A percentile compares a stretch with the other conserved stretches of the same genome.
Conservation (phyloP, 2,888 invertebrate genomes). For the Drosophila quasianomalipes region DNA sequence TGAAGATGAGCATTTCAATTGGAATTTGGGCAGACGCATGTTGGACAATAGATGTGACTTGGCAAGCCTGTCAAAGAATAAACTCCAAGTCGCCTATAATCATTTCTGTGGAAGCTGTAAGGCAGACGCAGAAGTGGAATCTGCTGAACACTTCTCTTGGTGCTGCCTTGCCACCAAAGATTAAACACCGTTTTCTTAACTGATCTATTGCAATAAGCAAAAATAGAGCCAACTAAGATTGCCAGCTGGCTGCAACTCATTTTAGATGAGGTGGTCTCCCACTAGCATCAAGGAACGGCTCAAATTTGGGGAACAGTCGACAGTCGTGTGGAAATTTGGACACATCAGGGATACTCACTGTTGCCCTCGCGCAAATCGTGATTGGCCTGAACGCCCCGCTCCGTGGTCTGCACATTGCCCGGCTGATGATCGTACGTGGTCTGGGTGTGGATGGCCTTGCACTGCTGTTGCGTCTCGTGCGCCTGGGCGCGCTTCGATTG, state of each 20-base stretch:
- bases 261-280: no score
- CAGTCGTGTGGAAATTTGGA: background rate
- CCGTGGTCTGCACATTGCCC: conserved; percentile 65
- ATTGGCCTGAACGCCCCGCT: conserved; percentile 61
- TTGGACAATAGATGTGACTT: background rate
- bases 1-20: conserved; percentile 1
- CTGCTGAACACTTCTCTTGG: background rate
- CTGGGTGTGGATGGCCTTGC: conserved; percentile 84
- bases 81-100: background rate
- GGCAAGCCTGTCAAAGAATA: no score
- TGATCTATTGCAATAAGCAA: no score
- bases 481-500: conserved; percentile 84
- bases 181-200: background rate
- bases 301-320: background rate
- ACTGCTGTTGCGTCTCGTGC: conserved; percentile 82
- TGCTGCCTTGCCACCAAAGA: background rate
- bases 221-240: no score
- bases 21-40: background rate
- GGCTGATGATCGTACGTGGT: conserved; percentile 69
- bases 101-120: background rate
- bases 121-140: background rate
- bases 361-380: conserved; percentile 80
- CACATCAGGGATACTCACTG: conserved; percentile 63
- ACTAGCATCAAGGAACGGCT: background rate
- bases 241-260: no score